Evolutionary conservation across 30 jellyfish, hydroid and myxozoan genomes (phyloP), one percentile per base, ranked within the genome.

Genomic region (Chrysaora quinquecirrha): DNA sequence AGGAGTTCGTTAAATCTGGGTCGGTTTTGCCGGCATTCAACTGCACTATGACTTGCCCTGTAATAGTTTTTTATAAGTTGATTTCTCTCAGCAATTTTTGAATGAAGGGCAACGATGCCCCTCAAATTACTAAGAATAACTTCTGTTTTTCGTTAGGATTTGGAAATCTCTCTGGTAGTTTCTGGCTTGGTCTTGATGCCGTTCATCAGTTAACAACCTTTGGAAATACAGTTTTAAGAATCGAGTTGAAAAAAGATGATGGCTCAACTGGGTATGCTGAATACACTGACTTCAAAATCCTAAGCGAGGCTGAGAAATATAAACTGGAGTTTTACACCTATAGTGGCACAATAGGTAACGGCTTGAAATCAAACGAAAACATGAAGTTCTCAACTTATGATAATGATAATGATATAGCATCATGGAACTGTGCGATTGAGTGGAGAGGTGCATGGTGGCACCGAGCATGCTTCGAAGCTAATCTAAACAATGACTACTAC

Each of bases 391-490:
- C 87, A 14, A 54, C 87, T 24, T 3, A 20, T n/a, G 87, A 75
- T 48, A 28, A 56, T 2, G 87, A 75, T 60, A 75, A 75, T 20
- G 87, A 75, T 62, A 35, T 10, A 49, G 35, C 10, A 14, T 18
- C 21, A 33, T 29, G 9, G 1, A 75, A 52, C 75, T 75, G 87
- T 58, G 76, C 87, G 18, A 24, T 1, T 0, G 7, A 3, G 23
- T 58, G 46, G 61, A 61, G 56, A 31, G 87, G 87, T 1, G 76
- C 75, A 3, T 75, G 87, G 87, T 75, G 87, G 87, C 33, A 75
- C 76, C 0, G 33, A 2, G 27, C 19, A 28, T 75, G 87, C 35
- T 75, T 75, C 52, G 19, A 34, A 25, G 64, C 87, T 0, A 30
- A 43, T 75, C 30, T 75, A 23, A 75, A 75, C 28, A 49, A 62